These are phyloP conservation scores for Smittia sp. DNA, from an alignment of 2,888 invertebrate genomes.

Conservation along the genomic window DNA sequence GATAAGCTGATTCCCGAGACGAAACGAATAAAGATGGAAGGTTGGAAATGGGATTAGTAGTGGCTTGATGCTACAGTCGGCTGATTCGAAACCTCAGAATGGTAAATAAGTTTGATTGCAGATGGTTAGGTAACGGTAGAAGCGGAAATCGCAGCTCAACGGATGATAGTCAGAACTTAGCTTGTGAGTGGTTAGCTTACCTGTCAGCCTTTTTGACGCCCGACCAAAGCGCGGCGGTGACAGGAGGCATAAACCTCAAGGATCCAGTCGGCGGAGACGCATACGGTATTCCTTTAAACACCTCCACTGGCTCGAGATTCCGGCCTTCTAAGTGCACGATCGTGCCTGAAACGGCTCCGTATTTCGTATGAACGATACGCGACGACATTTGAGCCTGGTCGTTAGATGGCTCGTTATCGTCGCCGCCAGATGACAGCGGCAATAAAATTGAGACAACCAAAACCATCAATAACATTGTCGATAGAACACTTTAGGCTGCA, in stretches of 20 bases:
- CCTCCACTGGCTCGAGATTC: slow-evolving; percentile 84
- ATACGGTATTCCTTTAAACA: slow-evolving; percentile 90
- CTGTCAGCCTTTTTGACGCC: slow-evolving; percentile 83
- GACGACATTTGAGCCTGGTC: slow-evolving; percentile 63
- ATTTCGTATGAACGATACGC: slow-evolving; percentile 81
- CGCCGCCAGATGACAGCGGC: slow-evolving; percentile 36
- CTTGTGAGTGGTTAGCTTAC: slow-evolving; percentile 43
- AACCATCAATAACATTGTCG: slow-evolving; percentile 31
- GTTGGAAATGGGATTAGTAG: not conserved
- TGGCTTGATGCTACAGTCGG: not conserved
- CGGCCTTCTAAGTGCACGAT: slow-evolving; percentile 79
- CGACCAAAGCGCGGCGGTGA: slow-evolving; percentile 87
- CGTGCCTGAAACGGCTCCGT: slow-evolving; percentile 81
- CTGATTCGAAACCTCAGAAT: not conserved
- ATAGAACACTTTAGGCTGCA: not conserved
- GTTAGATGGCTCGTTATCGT: slow-evolving; percentile 30
- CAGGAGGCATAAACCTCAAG: slow-evolving; percentile 93
- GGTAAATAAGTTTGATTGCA: slow-evolving; percentile 1
- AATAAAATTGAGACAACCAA: slow-evolving; percentile 36
- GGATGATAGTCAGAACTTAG: not conserved
- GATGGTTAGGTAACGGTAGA: not conserved
- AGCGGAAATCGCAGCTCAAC: not conserved
- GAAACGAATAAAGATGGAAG: not conserved
- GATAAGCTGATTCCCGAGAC: not conserved
- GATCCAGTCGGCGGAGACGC: slow-evolving; percentile 88